phyloP scores from a whole-genome alignment of 2,888 invertebrate genomes.

The Bimastos eiseni region DNA sequence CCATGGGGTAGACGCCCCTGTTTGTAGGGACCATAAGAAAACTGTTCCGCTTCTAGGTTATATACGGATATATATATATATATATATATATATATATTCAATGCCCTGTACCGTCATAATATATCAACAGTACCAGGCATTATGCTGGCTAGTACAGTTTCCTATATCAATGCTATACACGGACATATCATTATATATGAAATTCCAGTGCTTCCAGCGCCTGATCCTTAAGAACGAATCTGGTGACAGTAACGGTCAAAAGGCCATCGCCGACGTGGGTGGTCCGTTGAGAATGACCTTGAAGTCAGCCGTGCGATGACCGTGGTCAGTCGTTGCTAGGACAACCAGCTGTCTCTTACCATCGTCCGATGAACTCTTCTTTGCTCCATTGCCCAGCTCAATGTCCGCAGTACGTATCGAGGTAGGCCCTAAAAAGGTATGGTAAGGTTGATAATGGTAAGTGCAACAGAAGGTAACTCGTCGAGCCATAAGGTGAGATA shows the following conservation, averaged over 20 bases:
- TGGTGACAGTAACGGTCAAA: background rate
- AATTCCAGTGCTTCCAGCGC: background rate
- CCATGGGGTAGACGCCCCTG: no score
- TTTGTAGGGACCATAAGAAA: no score
- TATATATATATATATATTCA: no score
- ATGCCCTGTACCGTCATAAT: no score
- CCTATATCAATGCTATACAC: no score
- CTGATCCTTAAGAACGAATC: background rate
- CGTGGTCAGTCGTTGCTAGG: background rate
- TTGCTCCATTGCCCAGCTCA: background rate
- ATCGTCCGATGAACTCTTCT: background rate
- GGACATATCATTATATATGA: background rate
- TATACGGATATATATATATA: no score
- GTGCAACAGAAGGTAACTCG: no score
- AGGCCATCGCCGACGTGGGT: background rate
- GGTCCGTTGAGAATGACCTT: slow-evolving; percentile 21
- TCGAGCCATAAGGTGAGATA: background rate
- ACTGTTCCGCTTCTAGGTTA: no score
- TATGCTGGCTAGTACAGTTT: no score
- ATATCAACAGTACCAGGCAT: no score
- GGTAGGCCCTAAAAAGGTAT: background rate
- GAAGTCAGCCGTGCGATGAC: background rate
- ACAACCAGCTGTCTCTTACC: slow-evolving; percentile 10
- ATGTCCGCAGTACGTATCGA: background rate
- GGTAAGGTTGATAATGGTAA: no score